phyloP scores from a whole-genome alignment of 2,888 invertebrate species.

The Tetheella fluctuosa region DNA sequence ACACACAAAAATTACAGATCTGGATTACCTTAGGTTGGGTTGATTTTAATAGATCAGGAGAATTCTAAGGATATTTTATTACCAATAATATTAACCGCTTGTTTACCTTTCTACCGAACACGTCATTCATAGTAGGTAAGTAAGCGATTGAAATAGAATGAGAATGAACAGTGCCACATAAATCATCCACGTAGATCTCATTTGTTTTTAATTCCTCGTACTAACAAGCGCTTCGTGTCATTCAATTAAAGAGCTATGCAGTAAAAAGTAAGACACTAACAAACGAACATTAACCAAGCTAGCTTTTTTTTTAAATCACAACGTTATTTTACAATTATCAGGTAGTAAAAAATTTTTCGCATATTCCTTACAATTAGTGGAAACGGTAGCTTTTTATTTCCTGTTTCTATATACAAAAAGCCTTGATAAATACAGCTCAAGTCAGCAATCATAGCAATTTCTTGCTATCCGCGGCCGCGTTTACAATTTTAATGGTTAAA shows the following conservation, averaged over 20 bases:
- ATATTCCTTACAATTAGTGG: constrained; percentile 55
- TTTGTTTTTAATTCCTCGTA: constrained; percentile 13
- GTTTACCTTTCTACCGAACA: no score
- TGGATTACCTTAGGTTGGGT: background rate
- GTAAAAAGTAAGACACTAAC: constrained; percentile 33
- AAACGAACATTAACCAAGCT: constrained; percentile 38
- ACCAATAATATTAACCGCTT: no score
- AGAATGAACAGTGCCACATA: background rate
- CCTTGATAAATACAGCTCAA: constrained; percentile 49
- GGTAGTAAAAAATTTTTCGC: constrained; percentile 52
- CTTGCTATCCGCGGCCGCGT: constrained; percentile 60
- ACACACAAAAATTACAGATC: no score
- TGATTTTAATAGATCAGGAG: background rate
- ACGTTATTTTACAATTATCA: constrained; percentile 59
- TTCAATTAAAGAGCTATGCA: constrained; percentile 17
- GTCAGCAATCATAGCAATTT: constrained; percentile 69
- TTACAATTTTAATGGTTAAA: constrained; percentile 73
- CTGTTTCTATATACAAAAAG: constrained; percentile 51
- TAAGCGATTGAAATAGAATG: background rate
- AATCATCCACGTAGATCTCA: background rate
- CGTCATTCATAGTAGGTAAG: no score
- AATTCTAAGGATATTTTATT: no score
- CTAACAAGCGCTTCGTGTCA: constrained; percentile 13
- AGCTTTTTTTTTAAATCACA: constrained; percentile 34
- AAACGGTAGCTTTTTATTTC: constrained; percentile 59